Evolutionary conservation across 1,140 invertebrate genomes (phyloP), one percentile per base, ranked within the genome.

Genomic region (Cyclina sinensis): DNA sequence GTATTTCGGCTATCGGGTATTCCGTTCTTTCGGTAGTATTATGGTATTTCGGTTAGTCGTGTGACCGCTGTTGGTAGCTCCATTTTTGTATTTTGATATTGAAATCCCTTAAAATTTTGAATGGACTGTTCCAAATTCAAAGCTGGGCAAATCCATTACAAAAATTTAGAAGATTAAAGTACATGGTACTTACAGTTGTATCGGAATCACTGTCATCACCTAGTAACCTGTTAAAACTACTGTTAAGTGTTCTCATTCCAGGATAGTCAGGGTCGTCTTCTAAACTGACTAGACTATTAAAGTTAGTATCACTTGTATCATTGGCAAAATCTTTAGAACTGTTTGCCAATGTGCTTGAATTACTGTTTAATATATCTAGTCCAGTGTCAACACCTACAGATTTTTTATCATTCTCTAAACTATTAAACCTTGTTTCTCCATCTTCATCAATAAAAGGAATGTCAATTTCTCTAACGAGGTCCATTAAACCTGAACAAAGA

Each of bases 401-500:
- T n/a, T 11, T 65, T 32, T 30, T 65, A 5, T 70, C 65, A 18
- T n/a, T 37, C 4, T 37, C 65, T 7, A n/a, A 14, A 18, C 9
- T 70, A 37, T n/a, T 27, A 70, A 70, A 70, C 16, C 18, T 37
- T 21, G 65, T 37, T n/a, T 70, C 65, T 7, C 57, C 57, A 7
- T 62, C 35, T 9, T 48, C 48, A 57, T 68, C 65, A 32, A 48
- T 73, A 16, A 74, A 84, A 32, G 82, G 43, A 54, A 43, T 48
- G n/a, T 84, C 82, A 37, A 68, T 74, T n/a, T 68, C 62, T 16
- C 30, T n/a, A 51, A 84, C 82, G 1, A 84, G 37, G 62, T 84
- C 82, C 65, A 84, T 48, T 30, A 84, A 74, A 2, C 82, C 82
- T 1, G 82, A 48, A 84, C 82, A 84, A n/a, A 84, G 16, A 30